A percentile compares a stretch with the other conserved stretches of the same genome.
These are phyloP conservation scores for Spondyliosoma cantharus DNA, from an alignment of 2,797 vertebrate species.

Conservation along the genomic window DNA sequence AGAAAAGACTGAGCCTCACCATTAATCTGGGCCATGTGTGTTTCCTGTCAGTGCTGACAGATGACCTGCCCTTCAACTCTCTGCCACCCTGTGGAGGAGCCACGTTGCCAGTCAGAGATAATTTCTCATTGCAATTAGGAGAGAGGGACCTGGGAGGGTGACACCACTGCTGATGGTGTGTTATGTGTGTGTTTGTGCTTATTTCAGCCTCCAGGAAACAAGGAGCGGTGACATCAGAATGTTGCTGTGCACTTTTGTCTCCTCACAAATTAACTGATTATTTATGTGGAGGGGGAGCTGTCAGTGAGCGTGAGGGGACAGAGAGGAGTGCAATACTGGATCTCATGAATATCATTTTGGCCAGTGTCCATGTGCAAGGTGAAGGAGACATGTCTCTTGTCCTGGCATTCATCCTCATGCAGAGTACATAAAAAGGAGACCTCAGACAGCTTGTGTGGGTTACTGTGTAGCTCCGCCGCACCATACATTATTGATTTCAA, in stretches of 20 bases:
- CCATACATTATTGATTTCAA: constrained; percentile 58
- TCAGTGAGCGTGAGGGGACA: constrained; percentile 18
- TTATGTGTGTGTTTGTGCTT: constrained; percentile 34
- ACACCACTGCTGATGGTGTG: not conserved
- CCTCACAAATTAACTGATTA: constrained; percentile 67
- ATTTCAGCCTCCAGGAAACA: constrained; percentile 44
- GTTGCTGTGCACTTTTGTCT: constrained; percentile 50
- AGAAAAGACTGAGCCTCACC: constrained; percentile 42
- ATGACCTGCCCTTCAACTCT: constrained; percentile 77
- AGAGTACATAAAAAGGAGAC: constrained; percentile 37
- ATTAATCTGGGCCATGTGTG: constrained; percentile 60
- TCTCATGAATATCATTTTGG: constrained; percentile 72
- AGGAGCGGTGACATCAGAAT: constrained; percentile 69
- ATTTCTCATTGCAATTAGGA: constrained; percentile 34
- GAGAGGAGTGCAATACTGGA: constrained; percentile 37
- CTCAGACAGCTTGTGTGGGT: constrained; percentile 38
- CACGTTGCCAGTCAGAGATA: constrained; percentile 58
- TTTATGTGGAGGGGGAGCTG: constrained; percentile 63
- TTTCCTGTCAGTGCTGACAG: constrained; percentile 61
- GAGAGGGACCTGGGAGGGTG: constrained; percentile 12
- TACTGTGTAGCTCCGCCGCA: constrained; percentile 40
- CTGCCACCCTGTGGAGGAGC: constrained; percentile 52
- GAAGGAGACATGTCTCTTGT: constrained; percentile 60
- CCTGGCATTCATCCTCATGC: constrained; percentile 44
- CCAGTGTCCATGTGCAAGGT: constrained; percentile 74